Evolutionary conservation across 1,140 invertebrate genomes (phyloP), one percentile per base, ranked within the genome.

Genomic region (Euwallacea similis): DNA sequence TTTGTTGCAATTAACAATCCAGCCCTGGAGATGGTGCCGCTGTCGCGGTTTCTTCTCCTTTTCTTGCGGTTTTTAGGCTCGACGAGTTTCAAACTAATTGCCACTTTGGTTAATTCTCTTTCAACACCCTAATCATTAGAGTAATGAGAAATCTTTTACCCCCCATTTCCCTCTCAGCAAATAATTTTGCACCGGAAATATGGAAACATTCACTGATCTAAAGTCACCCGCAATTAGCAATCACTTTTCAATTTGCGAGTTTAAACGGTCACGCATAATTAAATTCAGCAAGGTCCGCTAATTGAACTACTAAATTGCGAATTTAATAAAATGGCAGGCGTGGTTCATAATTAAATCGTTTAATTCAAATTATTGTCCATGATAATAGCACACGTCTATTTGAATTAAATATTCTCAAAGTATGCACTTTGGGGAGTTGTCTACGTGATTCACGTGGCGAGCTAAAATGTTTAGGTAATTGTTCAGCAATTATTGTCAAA

Each of bases 1-100:
- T 69, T 69, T 69, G 59, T 69, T 62, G 67, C 67, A 69, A 69
- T 69, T 69, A 69, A 69, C 67, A 54, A 69, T 69, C 66, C 33
- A 44, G 42, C n/a, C 33, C 33, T 33, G 42, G 42, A 58, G 46
- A 58, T 50, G 46, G 55, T 33, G n/a, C 55, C 9, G 55, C 21
- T 42, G 54, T 41, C 56, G 50, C 16, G 62, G 47, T 44, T 64
- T 42, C 42, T 44, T 62, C 60, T 62, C 21, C 60, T 62, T 62
- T 65, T 65, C 62, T 65, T 42, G 42, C 13, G 53, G 42, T 44
- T 53, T 66, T 66, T 55, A n/a, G 16, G 0, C 21, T 4, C 4
- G 21, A 33, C 21, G 21, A 33, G 21, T 33, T 33, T 33, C 21
- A 33, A 33, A 33, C 21, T 33, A 33, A 33, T 33, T 33, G 21